Evolutionary conservation across 2,113 vertebrate genomes (phyloP).

Genomic region (Thalassoma bifasciatum): DNA sequence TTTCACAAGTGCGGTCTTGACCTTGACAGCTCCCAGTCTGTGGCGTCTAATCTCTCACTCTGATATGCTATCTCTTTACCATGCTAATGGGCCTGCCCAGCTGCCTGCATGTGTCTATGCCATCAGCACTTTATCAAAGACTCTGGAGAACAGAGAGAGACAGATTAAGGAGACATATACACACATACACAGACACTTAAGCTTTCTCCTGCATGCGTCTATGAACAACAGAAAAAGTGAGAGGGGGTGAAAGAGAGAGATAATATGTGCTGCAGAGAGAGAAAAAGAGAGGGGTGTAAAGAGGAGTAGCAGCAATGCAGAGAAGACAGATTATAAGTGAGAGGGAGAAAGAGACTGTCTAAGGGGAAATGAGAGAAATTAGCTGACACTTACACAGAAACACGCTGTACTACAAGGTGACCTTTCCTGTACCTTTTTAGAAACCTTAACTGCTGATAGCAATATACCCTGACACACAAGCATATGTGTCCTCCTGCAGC

Average conservation of each 20-base stretch:
- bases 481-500: conserved; percentile 17
- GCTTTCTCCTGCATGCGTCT: conserved; percentile 56
- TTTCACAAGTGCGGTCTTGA: conserved; percentile 82
- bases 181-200: conserved; percentile 41
- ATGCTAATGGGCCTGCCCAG: conserved; percentile 80
- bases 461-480: conserved; percentile 32
- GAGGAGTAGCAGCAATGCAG: conserved; percentile 53
- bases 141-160: conserved; percentile 72
- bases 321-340: conserved; percentile 73
- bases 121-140: conserved; percentile 84
- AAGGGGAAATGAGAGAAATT: conserved; percentile 66
- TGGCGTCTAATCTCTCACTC: conserved; percentile 80
- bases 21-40: conserved; percentile 83
- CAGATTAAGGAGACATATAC: conserved; percentile 71
- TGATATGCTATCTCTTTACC: conserved; percentile 83
- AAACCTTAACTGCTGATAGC: conserved; percentile 39
- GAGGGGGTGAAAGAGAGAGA: conserved; percentile 50
- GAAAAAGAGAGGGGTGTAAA: conserved; percentile 55
- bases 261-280: conserved; percentile 44
- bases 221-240: conserved; percentile 61
- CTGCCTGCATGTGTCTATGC: conserved; percentile 60
- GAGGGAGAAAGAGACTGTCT: conserved; percentile 68
- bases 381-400: conserved; percentile 43
- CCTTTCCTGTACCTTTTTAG: conserved; percentile 45
- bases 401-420: conserved; percentile 65